phyloP scores from a whole-genome alignment of 2,888 invertebrate species.

The Euspilapteryx auroguttella region DNA sequence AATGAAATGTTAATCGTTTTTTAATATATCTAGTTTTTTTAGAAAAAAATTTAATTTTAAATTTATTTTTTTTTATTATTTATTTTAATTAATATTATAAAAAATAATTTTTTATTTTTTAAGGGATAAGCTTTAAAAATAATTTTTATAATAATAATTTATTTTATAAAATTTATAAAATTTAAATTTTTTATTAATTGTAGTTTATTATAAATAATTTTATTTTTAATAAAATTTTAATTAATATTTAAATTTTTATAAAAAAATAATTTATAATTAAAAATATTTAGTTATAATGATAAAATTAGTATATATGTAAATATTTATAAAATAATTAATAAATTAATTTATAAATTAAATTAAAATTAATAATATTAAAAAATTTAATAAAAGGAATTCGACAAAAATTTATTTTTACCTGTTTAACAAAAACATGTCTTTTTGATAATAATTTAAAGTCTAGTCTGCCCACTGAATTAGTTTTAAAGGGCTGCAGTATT shows the following conservation, averaged over 20 bases:
- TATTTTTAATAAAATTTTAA: conserved; percentile 20
- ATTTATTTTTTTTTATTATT: conserved; percentile 45
- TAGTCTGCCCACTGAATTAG: conserved; percentile 71
- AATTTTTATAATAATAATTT: conserved; percentile 43
- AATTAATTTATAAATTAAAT: conserved; percentile 19
- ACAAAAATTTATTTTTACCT: conserved; percentile 67
- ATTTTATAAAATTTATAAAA: conserved; percentile 46
- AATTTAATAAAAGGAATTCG: conserved; percentile 63
- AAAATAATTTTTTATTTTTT: conserved; percentile 43
- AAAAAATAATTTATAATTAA: conserved; percentile 38
- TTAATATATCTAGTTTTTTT: conserved; percentile 70
- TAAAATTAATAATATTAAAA: conserved; percentile 16
- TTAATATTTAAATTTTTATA: conserved; percentile 40
- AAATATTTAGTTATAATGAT: conserved; percentile 54
- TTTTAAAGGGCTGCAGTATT: conserved; percentile 77
- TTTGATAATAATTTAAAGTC: conserved; percentile 65
- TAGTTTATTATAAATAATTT: conserved; percentile 51
- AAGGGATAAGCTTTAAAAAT: conserved; percentile 64
- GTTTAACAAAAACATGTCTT: conserved; percentile 81
- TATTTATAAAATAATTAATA: too few species aligned
- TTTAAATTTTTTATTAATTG: conserved; percentile 61
- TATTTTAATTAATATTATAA: conserved; percentile 16
- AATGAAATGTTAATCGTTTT: conserved; percentile 69
- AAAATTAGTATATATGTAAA: conserved; percentile 64
- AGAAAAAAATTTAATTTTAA: conserved; percentile 57